Percentiles rank a stretch among this genome's conserved stretches.
phyloP scores from a whole-genome alignment of 37 sponge, comb jelly and placozoan species.

The Spongilla lacustris region DNA sequence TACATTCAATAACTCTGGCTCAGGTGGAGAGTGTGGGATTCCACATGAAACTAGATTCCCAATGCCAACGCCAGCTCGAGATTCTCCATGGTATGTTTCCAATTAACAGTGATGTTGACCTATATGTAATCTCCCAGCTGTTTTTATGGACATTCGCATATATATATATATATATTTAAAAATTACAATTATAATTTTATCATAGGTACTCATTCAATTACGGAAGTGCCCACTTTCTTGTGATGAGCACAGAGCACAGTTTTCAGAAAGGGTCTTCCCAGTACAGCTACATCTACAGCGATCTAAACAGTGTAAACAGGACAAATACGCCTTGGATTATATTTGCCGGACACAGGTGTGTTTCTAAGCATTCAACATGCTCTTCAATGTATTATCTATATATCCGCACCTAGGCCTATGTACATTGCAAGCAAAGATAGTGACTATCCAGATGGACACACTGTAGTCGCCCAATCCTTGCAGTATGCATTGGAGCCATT shows the following conservation, averaged over 20 bases:
- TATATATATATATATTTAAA: too few species aligned
- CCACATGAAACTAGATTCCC: conserved; percentile 70
- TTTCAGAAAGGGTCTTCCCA: conserved; percentile 39
- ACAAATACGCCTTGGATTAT: conserved; percentile 82
- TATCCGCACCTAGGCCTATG: conserved; percentile 33
- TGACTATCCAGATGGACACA: neutral
- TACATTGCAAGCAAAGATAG: conserved; percentile 35
- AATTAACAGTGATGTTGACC: too few species aligned
- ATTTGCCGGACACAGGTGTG: conserved; percentile 81
- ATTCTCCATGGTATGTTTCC: conserved; percentile 76
- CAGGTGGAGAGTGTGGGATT: conserved; percentile 85
- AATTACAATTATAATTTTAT: too few species aligned
- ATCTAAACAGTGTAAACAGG: conserved; percentile 65
- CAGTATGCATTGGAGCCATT: conserved; percentile 40
- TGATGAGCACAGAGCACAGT: conserved; percentile 86
- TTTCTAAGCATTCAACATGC: too few species aligned
- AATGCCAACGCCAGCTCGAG: conserved; percentile 70
- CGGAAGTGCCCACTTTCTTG: conserved; percentile 70
- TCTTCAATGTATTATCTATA: too few species aligned
- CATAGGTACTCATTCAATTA: conserved; percentile 80
- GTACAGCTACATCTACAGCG: conserved; percentile 51
- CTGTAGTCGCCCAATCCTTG: conserved; percentile 16
- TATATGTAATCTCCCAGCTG: too few species aligned
- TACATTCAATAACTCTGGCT: conserved; percentile 45
- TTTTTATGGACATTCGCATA: too few species aligned